Base-by-base conservation (phyloP, 2,113 vertebrate species). In the Ophthalmolycus amberensis region DNA sequence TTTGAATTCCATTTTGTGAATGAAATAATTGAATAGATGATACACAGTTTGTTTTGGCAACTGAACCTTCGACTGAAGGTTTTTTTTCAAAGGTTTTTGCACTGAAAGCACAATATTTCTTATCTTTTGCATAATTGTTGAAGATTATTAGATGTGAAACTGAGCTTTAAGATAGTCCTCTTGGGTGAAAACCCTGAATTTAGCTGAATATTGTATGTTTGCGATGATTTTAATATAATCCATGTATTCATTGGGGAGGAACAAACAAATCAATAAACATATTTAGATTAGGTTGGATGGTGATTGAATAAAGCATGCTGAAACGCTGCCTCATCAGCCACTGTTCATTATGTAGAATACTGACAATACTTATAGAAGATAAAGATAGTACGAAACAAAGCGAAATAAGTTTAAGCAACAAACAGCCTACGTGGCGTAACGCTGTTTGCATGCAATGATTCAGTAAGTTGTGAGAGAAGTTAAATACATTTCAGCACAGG, bases 401-500 rank as follows among this genome's bases (percentile, higher is more conserved):
- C 63, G 14, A 77, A 77, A 68, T 46, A 59, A 50, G 42, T 72
- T 20, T 68, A 71, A 69, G 15, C 62, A 66, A 59, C 27, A 70
- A 78, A 70, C 4, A 48, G 32, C 20, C 5, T 6, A 32, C 46
- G 18, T 46, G 2, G 5, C n/a, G 32, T n/a, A 15, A 42, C 42
- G 16, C 62, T 63, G n/a, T 71, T 77, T 52, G 54, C 63, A 58
- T 18, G 7, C n/a, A 16, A 68, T 66, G 44, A 77, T 79, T 72
- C 44, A 37, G 46, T 69, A 40, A 73, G 78, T 62, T 77, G 64
- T 56, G 73, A 77, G 44, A 4, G 6, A 11, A 69, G 66, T 74
- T 75, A 52, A 84, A 79, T 77, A 40, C 59, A 59, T 78, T 50
- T 64, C 22, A 42, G 75, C 32, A 40, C 65, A 6, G 82, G 64